Percentiles rank a stretch among this genome's conserved stretches.
phyloP scores from a whole-genome alignment of 2,797 vertebrate genomes.

The Antennarius maculatus region DNA sequence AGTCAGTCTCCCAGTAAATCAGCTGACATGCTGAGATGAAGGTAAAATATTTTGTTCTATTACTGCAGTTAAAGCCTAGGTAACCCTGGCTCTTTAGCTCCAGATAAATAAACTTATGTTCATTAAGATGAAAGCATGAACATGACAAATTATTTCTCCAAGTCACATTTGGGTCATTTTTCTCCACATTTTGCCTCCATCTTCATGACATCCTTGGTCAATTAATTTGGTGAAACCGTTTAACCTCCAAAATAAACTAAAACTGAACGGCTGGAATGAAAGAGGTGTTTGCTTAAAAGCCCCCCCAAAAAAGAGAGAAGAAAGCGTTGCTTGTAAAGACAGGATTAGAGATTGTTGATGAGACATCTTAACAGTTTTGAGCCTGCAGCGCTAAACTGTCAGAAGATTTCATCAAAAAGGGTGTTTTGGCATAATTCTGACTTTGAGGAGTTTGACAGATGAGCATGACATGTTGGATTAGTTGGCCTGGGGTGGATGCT shows the following conservation, averaged over 20 bases:
- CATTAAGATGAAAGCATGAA: constrained; percentile 7
- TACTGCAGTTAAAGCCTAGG: constrained; percentile 1
- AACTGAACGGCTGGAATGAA: constrained; percentile 21
- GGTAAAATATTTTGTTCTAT: constrained; percentile 6
- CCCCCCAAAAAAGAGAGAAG: constrained; percentile 14
- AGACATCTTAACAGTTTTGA: constrained; percentile 40
- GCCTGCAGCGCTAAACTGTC: constrained; percentile 48
- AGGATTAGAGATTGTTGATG: constrained; percentile 39
- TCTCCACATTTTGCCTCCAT: constrained; percentile 77
- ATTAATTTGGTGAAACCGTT: constrained; percentile 84
- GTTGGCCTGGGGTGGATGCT: constrained; percentile 45
- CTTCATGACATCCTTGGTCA: constrained; percentile 80
- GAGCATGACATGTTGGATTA: constrained; percentile 24
- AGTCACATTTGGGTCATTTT: constrained; percentile 6
- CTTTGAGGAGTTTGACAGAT: constrained; percentile 67
- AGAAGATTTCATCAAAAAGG: constrained; percentile 61
- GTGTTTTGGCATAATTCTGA: constrained; percentile 50
- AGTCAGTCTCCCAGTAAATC: constrained; percentile 9
- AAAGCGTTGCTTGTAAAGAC: constrained; percentile 37
- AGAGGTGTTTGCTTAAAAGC: constrained; percentile 41
- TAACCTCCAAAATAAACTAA: constrained; percentile 71
- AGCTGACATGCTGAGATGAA: constrained; percentile 18
- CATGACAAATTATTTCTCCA: neutral
- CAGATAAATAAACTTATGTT: neutral
- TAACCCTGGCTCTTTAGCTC: neutral